These are phyloP conservation scores for Paradoxurus hermaphroditus DNA, from an alignment of 2,113 vertebrate species.

Conservation along the genomic window DNA sequence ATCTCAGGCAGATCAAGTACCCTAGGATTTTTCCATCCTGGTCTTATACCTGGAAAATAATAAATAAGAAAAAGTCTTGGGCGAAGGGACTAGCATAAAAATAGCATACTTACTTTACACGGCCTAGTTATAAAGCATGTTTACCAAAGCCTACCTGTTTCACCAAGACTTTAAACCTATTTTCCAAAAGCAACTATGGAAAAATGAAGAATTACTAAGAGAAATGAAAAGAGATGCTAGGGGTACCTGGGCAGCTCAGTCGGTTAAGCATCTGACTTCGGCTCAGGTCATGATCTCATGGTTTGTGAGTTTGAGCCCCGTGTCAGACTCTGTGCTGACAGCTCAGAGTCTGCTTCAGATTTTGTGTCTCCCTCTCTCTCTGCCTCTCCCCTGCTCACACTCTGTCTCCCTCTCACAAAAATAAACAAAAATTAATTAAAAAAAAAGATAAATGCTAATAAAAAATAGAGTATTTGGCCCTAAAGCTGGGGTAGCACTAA, in stretches of 20 bases:
- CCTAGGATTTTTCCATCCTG: background rate
- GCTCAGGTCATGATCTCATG: too few relatives aligned
- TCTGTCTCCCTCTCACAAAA: too few relatives aligned
- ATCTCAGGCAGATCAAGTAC: background rate
- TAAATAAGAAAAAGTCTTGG: background rate
- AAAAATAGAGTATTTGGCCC: background rate
- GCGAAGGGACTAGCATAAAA: background rate
- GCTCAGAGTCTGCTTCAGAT: too few relatives aligned
- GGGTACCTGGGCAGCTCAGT: too few relatives aligned
- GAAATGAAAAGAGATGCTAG: conserved; percentile 3
- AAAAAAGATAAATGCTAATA: too few relatives aligned
- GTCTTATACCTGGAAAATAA: conserved; percentile 40
- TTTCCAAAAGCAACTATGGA: conserved; percentile 1
- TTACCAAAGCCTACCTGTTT: background rate
- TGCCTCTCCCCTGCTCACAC: too few relatives aligned
- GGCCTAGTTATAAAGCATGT: background rate
- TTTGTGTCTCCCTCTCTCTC: too few relatives aligned
- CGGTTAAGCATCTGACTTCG: too few relatives aligned
- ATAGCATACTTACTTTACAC: background rate
- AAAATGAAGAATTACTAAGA: conserved; percentile 7
- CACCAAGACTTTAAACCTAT: background rate
- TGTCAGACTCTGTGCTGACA: too few relatives aligned
- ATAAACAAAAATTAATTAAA: too few relatives aligned
- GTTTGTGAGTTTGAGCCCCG: too few relatives aligned
- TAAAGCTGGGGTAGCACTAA: background rate